Percentiles rank a stretch among this genome's conserved stretches.
Evolutionary conservation across 2,113 vertebrate species (phyloP).

Genomic region (Crotophaga sulcirostris): DNA sequence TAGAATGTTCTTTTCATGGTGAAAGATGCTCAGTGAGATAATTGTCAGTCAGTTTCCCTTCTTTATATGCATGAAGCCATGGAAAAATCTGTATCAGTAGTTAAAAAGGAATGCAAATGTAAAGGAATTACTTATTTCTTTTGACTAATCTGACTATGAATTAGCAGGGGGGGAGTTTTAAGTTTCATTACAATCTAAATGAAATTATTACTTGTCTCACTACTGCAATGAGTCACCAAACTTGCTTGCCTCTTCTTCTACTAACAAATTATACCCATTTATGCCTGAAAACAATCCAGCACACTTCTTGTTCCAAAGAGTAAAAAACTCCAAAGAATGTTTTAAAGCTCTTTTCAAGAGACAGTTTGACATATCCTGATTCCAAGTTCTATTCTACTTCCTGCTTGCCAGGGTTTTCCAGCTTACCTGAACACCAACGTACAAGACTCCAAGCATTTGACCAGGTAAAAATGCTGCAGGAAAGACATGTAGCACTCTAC

Average conservation of each 20-base stretch:
- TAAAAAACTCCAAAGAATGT: background rate
- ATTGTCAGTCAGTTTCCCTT: background rate
- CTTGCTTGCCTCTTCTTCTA: background rate
- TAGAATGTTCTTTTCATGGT: background rate
- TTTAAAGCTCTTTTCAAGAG: background rate
- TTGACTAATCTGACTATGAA: background rate
- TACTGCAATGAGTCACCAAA: background rate
- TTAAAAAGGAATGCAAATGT: background rate
- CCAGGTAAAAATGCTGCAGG: background rate
- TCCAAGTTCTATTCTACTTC: background rate
- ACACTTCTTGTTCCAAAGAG: background rate
- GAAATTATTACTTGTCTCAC: background rate
- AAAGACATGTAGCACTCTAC: background rate
- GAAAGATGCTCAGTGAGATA: background rate
- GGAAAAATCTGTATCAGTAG: background rate
- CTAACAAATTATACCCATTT: background rate
- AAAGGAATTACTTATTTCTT: background rate
- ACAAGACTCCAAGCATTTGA: background rate
- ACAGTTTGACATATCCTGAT: background rate
- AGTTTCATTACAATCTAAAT: background rate
- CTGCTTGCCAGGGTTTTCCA: background rate
- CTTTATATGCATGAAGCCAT: background rate
- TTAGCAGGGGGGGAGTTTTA: accelerated
- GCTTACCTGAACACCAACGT: background rate
- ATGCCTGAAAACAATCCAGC: background rate